Percentiles rank a stretch among this genome's conserved stretches.
Evolutionary conservation across 2,113 vertebrate genomes (phyloP).

Genomic region (Gracilinanus agilis): DNA sequence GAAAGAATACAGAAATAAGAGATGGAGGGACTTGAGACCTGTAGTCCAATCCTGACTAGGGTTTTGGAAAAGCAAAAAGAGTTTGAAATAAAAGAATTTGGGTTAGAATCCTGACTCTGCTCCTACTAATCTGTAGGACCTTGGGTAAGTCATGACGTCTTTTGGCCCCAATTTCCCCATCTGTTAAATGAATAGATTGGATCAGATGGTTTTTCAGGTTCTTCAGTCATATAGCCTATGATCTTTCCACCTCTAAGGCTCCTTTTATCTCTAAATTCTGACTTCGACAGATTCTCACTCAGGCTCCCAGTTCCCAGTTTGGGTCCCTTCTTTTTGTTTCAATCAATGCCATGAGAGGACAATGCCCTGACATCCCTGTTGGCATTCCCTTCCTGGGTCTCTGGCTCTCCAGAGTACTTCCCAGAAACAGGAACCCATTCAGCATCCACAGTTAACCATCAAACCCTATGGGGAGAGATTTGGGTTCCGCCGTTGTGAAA

Average conservation of each 20-base stretch:
- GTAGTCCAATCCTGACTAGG: not conserved
- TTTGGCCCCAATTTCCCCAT: not conserved
- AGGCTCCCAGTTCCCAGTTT: accelerated
- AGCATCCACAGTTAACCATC: not conserved
- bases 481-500: conserved; percentile 30
- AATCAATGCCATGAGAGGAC: not conserved
- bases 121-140: not conserved
- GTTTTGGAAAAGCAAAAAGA: not conserved
- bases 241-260: not conserved
- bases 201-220: not conserved
- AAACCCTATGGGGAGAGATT: conserved; percentile 14
- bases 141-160: not conserved
- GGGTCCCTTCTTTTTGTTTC: not conserved
- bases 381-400: not conserved
- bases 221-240: not conserved
- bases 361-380: not conserved
- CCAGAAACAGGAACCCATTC: not conserved
- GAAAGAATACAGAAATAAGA: not conserved
- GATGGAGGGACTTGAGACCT: not conserved
- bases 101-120: not conserved
- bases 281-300: not conserved
- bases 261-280: not conserved
- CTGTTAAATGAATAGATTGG: not conserved
- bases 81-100: no score
- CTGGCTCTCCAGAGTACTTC: conserved; percentile 4